Evolutionary conservation across 2,888 invertebrate species (phyloP).

Genomic region (Hypomecis punctinalis): DNA sequence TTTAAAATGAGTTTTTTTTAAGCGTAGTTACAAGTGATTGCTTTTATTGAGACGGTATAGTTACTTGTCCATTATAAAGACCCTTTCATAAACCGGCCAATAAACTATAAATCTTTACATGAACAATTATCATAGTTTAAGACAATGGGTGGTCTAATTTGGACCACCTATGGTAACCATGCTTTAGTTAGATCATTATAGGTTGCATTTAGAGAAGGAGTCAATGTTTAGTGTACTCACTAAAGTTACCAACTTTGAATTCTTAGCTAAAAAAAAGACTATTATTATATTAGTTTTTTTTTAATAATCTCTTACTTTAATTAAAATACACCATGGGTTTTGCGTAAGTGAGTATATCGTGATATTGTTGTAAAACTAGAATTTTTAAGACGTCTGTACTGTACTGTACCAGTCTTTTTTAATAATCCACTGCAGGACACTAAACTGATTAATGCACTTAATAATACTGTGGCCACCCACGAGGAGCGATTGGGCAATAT

Average conservation of each 20-base stretch:
- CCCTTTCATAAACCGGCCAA: slow-evolving; percentile 2
- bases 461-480: too few relatives aligned
- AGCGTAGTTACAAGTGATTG: neutral
- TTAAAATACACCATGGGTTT: too few relatives aligned
- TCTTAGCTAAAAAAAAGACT: too few relatives aligned
- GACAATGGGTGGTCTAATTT: slow-evolving; percentile 63
- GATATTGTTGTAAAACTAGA: too few relatives aligned
- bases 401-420: too few relatives aligned
- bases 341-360: too few relatives aligned
- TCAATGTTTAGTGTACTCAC: neutral
- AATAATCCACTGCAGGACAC: too few relatives aligned
- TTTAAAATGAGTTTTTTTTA: too few relatives aligned
- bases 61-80: neutral
- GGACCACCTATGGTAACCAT: slow-evolving; percentile 58
- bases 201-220: slow-evolving; percentile 1
- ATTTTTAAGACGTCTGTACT: too few relatives aligned
- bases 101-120: slow-evolving; percentile 33
- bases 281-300: too few relatives aligned
- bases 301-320: neutral
- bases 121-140: slow-evolving; percentile 65
- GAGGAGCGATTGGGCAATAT: too few relatives aligned
- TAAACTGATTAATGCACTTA: too few relatives aligned
- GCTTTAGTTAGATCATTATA: slow-evolving; percentile 17
- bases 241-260: neutral
- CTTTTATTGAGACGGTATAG: neutral